phyloP scores from a whole-genome alignment of 2,888 invertebrate species.

The Conus canariensis region DNA sequence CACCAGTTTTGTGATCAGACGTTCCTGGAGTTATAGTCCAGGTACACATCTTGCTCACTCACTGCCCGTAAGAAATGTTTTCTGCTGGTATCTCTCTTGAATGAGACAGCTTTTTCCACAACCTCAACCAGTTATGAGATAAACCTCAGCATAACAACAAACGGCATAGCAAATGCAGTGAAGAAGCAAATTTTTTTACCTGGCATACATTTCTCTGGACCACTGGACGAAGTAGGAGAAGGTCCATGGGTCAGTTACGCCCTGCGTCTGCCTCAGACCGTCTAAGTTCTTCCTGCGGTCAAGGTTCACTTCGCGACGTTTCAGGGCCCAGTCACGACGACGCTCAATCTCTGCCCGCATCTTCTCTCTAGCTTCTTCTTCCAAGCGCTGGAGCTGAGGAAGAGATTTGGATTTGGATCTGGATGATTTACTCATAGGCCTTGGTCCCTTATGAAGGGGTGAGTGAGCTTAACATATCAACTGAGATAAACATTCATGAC shows the following conservation, averaged over 20 bases:
- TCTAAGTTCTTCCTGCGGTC: constrained; percentile 65
- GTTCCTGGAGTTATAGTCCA: too few species aligned
- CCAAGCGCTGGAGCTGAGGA: constrained; percentile 63
- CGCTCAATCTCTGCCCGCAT: constrained; percentile 67
- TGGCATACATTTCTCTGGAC: constrained; percentile 72
- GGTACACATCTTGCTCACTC: too few species aligned
- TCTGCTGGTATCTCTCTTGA: too few species aligned
- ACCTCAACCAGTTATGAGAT: not conserved
- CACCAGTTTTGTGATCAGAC: too few species aligned
- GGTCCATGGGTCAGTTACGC: constrained; percentile 72
- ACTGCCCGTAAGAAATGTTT: not conserved
- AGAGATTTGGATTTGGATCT: not conserved
- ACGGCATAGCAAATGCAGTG: too few species aligned
- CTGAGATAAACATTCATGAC: too few species aligned
- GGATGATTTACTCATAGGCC: not conserved
- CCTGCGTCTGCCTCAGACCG: constrained; percentile 67
- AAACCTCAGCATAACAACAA: not conserved
- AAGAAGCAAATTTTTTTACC: constrained; percentile 53
- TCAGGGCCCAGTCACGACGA: constrained; percentile 59
- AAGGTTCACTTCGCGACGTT: constrained; percentile 68
- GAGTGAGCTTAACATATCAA: too few species aligned
- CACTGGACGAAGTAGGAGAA: constrained; percentile 74
- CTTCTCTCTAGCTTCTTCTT: constrained; percentile 66
- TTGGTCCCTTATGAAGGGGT: too few species aligned
- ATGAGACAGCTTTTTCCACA: too few species aligned